These are phyloP conservation scores for Hiodon alosoides DNA, from an alignment of 2,113 vertebrate genomes.

Conservation along the genomic window DNA sequence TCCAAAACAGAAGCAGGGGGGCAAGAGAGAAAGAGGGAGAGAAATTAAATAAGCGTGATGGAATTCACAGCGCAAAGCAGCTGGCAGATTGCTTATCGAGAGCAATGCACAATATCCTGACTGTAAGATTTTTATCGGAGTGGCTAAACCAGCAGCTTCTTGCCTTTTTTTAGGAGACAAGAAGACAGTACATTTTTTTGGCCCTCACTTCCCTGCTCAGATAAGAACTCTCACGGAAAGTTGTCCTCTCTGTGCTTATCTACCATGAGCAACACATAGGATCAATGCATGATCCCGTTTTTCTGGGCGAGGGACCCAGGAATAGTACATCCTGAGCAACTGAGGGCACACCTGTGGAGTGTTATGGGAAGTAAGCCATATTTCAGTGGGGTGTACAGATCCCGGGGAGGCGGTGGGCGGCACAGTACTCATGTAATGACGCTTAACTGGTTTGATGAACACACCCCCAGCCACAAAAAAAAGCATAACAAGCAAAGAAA, in stretches of 20 bases:
- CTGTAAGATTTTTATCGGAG: conserved; percentile 48
- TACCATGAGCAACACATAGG: conserved; percentile 29
- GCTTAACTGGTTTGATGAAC: too few species aligned
- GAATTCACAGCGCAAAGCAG: conserved; percentile 46
- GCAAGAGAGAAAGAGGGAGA: conserved; percentile 21
- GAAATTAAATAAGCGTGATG: conserved; percentile 34
- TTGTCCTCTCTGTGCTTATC: conserved; percentile 38
- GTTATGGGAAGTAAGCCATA: neutral
- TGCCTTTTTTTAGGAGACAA: conserved; percentile 51
- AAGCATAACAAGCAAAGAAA: too few species aligned
- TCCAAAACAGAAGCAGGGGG: conserved; percentile 42
- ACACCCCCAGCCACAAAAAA: too few species aligned
- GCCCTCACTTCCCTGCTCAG: conserved; percentile 44
- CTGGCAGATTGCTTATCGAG: conserved; percentile 56
- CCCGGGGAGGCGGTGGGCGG: too few species aligned
- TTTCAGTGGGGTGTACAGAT: too few species aligned
- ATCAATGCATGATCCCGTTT: conserved; percentile 29
- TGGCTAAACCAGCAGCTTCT: conserved; percentile 54
- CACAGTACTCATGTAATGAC: too few species aligned
- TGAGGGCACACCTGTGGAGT: neutral
- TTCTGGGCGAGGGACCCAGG: conserved; percentile 14
- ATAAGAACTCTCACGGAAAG: conserved; percentile 56
- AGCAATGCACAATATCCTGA: conserved; percentile 49
- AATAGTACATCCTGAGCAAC: conserved; percentile 18
- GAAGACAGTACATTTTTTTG: conserved; percentile 47